Evolutionary conservation across 2,113 vertebrate genomes (phyloP).

Genomic region (Plecotus auritus): DNA sequence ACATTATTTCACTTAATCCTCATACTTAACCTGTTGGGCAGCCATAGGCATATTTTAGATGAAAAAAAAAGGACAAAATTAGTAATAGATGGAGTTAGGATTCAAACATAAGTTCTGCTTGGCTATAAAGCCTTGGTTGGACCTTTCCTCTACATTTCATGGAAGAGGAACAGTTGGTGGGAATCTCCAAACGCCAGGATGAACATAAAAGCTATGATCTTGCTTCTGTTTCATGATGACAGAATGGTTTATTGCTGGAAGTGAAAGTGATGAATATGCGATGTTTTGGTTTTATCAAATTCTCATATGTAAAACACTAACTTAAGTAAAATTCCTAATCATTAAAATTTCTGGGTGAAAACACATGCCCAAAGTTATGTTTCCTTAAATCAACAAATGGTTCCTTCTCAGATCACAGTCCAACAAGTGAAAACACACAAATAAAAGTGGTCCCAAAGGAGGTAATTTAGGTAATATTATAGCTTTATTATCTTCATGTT

Average conservation of each 20-base stretch:
- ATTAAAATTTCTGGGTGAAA: neutral
- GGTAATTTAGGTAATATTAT: neutral
- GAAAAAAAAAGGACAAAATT: neutral
- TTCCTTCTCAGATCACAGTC: neutral
- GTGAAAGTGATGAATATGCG: rapidly evolving
- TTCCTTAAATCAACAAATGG: neutral
- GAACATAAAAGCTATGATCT: neutral
- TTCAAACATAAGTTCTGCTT: neutral
- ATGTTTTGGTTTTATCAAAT: neutral
- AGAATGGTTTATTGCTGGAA: neutral
- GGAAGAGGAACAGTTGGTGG: neutral
- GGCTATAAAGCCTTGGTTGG: neutral
- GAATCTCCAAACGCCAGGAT: neutral
- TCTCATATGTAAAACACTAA: neutral
- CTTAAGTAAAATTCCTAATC: neutral
- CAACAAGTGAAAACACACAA: neutral
- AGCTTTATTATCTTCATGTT: neutral
- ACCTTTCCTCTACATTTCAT: neutral
- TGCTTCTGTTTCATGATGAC: neutral
- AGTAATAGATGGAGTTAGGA: neutral
- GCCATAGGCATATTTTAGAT: neutral
- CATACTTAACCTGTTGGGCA: neutral
- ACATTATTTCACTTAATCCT: neutral
- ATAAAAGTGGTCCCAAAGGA: neutral
- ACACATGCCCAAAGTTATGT: neutral